phyloP scores from a whole-genome alignment of 2,113 vertebrate species.

The Pterocles orientalis region DNA sequence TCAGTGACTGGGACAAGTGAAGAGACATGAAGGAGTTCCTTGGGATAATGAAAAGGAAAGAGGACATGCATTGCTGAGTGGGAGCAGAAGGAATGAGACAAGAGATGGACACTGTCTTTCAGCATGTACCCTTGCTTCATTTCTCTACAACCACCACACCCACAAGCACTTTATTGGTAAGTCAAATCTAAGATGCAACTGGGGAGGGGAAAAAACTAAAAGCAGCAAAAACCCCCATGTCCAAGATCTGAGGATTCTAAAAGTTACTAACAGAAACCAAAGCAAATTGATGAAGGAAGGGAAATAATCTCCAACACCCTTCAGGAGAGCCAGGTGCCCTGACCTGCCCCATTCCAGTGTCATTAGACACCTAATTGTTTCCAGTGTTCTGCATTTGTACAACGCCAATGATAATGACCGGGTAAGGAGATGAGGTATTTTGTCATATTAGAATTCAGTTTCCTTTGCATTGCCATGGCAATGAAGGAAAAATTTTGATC shows the following conservation, averaged over 20 bases:
- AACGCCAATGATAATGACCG: neutral
- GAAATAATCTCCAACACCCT: neutral
- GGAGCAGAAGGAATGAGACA: neutral
- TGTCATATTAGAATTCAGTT: neutral
- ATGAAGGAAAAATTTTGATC: constrained; percentile 15
- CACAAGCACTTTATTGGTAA: neutral
- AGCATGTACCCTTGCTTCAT: neutral
- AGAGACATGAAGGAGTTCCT: neutral
- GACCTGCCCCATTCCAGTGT: neutral
- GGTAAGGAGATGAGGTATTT: neutral
- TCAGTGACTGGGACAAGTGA: neutral
- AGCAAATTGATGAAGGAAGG: neutral
- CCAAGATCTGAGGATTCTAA: neutral
- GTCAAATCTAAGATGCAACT: neutral
- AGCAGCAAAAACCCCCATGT: rapidly evolving
- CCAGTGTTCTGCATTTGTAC: neutral
- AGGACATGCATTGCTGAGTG: neutral
- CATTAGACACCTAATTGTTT: neutral
- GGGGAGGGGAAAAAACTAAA: rapidly evolving
- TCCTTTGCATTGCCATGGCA: constrained; percentile 50
- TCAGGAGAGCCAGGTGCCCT: neutral
- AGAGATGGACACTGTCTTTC: neutral
- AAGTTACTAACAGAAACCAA: neutral
- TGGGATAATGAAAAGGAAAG: neutral
- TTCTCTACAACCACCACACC: neutral